A percentile compares a stretch with the other conserved stretches of the same genome.
Conservation (phyloP, 2,113 vertebrate genomes). For the Spizaetus ornatus region DNA sequence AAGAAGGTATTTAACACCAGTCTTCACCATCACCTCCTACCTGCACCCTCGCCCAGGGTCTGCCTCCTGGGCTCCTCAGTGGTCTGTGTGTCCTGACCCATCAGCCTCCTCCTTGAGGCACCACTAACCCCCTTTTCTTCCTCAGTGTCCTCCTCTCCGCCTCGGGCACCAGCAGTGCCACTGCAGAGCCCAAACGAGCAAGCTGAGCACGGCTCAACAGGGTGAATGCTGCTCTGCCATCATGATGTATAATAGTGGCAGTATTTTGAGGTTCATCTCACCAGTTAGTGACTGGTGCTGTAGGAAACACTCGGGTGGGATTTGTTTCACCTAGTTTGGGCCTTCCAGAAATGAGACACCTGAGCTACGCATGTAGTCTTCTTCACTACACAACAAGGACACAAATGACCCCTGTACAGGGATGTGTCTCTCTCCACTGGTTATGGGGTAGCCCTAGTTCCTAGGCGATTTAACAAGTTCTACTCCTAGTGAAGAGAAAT, state of each 20-base stretch:
- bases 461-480: neutral
- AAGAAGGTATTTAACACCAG: neutral
- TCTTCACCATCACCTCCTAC: neutral
- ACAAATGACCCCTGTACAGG: neutral
- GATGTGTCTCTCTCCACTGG: neutral
- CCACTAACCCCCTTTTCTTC: neutral
- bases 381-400: neutral
- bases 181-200: neutral
- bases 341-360: neutral
- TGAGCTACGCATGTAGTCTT: neutral
- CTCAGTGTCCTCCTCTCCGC: neutral
- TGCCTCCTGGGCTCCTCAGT: neutral
- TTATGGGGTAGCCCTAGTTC: neutral
- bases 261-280: neutral
- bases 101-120: neutral
- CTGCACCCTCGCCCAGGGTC: neutral
- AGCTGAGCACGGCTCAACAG: neutral
- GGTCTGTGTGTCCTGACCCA: neutral
- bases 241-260: neutral
- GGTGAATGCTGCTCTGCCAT: neutral
- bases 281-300: neutral
- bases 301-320: neutral
- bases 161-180: neutral
- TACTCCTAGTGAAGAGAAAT: neutral
- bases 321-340: neutral